Evolutionary conservation across 2,888 invertebrate genomes (phyloP).

Genomic region (Lacanobia wlatinum): DNA sequence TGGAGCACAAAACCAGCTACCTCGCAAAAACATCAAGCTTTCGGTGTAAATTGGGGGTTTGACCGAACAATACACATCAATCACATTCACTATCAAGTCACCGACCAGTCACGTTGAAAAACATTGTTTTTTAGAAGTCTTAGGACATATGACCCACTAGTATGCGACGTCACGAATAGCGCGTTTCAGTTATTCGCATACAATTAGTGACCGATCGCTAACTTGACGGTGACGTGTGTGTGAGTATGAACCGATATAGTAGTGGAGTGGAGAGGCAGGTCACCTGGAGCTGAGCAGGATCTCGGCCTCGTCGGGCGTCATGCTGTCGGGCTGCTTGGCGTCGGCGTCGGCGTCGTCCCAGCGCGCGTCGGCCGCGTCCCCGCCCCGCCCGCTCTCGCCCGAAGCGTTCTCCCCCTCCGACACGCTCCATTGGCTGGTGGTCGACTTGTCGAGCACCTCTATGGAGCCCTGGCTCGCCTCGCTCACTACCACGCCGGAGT

Average conservation of each 20-base stretch:
- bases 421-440: slow-evolving; percentile 90
- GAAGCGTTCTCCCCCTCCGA: slow-evolving; percentile 89
- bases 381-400: slow-evolving; percentile 83
- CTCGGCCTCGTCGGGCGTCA: slow-evolving; percentile 97
- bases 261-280: slow-evolving; percentile 17
- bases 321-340: slow-evolving; percentile 89
- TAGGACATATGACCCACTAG: background rate
- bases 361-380: slow-evolving; percentile 68
- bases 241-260: background rate
- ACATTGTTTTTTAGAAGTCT: background rate
- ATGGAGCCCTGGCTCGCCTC: slow-evolving; percentile 90
- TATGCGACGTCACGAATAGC: background rate
- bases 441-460: slow-evolving; percentile 90
- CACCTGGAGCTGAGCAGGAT: slow-evolving; percentile 96
- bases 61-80: slow-evolving; percentile 2
- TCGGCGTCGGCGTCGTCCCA: slow-evolving; percentile 76
- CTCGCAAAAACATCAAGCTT: background rate
- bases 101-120: background rate
- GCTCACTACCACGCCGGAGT: slow-evolving; percentile 90
- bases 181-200: no score
- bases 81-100: no score
- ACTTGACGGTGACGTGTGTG: background rate
- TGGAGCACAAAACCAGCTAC: slow-evolving; percentile 6
- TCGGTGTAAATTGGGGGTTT: slow-evolving; percentile 19
- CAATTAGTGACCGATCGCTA: no score